A percentile compares a stretch with the other conserved stretches of the same genome.
Conservation (phyloP, 2,797 vertebrate species). For the Megalops cyprinoides region DNA sequence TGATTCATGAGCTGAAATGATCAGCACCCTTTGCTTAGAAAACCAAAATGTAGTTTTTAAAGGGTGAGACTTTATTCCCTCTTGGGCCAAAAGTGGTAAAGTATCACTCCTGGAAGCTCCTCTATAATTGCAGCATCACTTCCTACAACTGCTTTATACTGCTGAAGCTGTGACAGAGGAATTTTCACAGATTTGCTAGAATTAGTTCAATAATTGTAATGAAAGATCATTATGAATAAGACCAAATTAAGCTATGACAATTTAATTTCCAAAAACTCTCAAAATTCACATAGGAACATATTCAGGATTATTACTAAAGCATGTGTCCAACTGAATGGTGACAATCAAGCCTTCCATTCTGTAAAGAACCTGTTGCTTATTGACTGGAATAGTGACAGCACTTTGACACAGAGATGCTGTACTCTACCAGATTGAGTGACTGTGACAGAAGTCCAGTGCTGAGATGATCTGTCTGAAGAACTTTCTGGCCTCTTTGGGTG, state of each 20-base stretch:
- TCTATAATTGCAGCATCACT: too few species aligned
- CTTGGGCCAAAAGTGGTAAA: not conserved
- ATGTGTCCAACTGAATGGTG: not conserved
- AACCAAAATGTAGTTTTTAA: not conserved
- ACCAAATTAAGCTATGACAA: not conserved
- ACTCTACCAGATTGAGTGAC: conserved; percentile 90
- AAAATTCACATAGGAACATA: not conserved
- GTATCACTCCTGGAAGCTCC: too few species aligned
- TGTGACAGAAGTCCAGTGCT: conserved; percentile 92
- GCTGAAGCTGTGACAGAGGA: not conserved
- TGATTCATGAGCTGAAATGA: not conserved
- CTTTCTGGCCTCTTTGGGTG: conserved; percentile 90
- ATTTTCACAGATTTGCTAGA: not conserved
- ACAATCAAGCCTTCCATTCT: not conserved
- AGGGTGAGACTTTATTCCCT: not conserved
- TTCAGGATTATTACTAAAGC: not conserved
- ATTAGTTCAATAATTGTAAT: not conserved
- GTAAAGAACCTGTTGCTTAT: not conserved
- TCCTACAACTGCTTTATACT: too few species aligned
- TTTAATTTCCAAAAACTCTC: not conserved
- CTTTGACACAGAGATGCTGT: not conserved
- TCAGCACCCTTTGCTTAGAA: not conserved
- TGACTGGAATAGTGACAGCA: not conserved
- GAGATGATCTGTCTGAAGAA: conserved; percentile 96
- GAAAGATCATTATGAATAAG: too few species aligned